phyloP scores from a whole-genome alignment of 37 sponge, comb jelly and placozoan genomes.

The Haliclona indistincta region DNA sequence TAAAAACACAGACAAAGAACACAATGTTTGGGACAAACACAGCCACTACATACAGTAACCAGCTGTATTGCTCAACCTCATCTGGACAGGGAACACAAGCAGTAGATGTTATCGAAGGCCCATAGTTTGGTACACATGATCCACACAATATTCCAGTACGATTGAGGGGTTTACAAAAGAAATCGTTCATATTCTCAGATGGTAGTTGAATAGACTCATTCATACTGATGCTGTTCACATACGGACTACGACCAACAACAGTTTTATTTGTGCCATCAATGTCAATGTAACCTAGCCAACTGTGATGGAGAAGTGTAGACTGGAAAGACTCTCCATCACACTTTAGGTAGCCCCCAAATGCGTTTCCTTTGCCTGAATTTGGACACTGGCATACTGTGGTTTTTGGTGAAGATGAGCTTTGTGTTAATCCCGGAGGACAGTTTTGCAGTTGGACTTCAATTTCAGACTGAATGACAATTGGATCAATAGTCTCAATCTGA shows the following conservation, averaged over 20 bases:
- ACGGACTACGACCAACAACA: background rate
- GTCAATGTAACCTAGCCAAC: background rate
- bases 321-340: background rate
- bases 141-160: conserved; percentile 61
- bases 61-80: background rate
- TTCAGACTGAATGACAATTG: conserved; percentile 9
- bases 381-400: background rate
- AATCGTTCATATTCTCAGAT: background rate
- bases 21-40: conserved; percentile 55
- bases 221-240: background rate
- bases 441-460: background rate
- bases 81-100: conserved; percentile 31
- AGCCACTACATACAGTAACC: conserved; percentile 47
- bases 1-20: conserved; percentile 41
- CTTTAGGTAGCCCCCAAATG: background rate
- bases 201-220: background rate
- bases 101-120: conserved; percentile 26
- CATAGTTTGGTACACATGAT: conserved; percentile 16
- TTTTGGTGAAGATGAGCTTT: background rate
- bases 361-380: no score
- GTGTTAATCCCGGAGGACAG: conserved; percentile 39
- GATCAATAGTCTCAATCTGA: conserved; percentile 32
- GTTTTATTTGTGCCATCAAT: background rate
- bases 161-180: conserved; percentile 30
- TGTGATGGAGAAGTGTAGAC: background rate